Base-by-base conservation (phyloP, 1,140 invertebrate species). In the Apis dorsata region DNA sequence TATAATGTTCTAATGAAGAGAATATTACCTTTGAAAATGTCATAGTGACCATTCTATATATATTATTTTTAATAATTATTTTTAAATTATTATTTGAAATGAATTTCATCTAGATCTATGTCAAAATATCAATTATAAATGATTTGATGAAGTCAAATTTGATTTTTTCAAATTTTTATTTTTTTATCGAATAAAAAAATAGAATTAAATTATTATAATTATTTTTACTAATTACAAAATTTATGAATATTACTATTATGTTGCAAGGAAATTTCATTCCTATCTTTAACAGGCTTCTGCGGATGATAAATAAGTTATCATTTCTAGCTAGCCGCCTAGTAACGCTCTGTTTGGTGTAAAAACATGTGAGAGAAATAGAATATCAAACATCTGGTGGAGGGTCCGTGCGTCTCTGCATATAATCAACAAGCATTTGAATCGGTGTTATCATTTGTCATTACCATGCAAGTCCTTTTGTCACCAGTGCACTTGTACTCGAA, bases 381-480 rank as follows among this genome's bases (percentile, higher is more conserved):
- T 76, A 51, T 51, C 59, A 51, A 65, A 65, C 74, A 28, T 79
- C 10, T 51, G 53, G 19, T 28, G 44, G 28, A 28, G 5, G 4
- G 19, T 10, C 11, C 12, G 57, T n/a, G 8, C 21, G 55, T 44
- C 4, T 44, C 10, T n/a, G n/a, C 0, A 7, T 71, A 34, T 62
- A 60, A 78, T 75, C 79, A 86, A 44, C 8, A 44, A 24, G 8
- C 21, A 34, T 70, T 68, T 24, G 24, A 66, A 73, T 53, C 49
- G n/a, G 9, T 12, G 53, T 76, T 66, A 51, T 77, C 65, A 7
- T 62, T 77, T 24, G 55, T 72, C 19, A 93, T 92, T 93, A 97
- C 97, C 96, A 97, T 97, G 92, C 97, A 98, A 62, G 96, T 96
- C 83, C 96, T 95, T 86, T 96, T 95, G 80, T 97, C 96, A 86